Evolutionary conservation across 2,797 vertebrate genomes (phyloP), one percentile per base, ranked within the genome.

Genomic region (Pseudomugil tenellus): DNA sequence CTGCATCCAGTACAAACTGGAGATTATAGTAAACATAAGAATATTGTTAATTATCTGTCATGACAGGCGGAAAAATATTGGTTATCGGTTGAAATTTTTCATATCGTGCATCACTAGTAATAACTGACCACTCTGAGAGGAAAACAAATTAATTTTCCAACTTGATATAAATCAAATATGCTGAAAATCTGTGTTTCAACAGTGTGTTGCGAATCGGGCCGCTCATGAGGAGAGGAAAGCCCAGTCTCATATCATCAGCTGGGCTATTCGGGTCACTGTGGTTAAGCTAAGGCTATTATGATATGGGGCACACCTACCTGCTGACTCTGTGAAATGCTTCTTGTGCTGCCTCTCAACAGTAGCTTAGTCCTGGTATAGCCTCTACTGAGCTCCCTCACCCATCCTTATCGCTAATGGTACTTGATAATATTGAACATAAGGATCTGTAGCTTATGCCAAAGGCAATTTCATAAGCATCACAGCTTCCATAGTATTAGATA

Each of bases 221-320:
- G 26, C 41, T 9, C 64, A 57, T 72, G 54, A 68, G 58, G 63
- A 58, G 67, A 77, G 63, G 70, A 69, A 54, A 74, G 68, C 41
- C 64, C 35, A 1, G 59, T 65, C 65, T 70, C 26, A 34, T 71
- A 76, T 65, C 72, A 72, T 52, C 61, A 67, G 76, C 75, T 26
- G 48, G 70, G 77, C 74, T 76, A 83, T 84, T 68, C 31, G 59
- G 90, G 87, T 91, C 89, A 89, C 53, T 4, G 68, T 64, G 74
- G 80, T 86, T 89, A 63, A 89, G 87, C 82, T 90, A 89, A 91
- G 86, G 83, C 90, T 92, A 90, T 92, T 92, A 90, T 85, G 81
- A 89, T 85, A 87, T 86, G 79, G 84, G 75, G 70, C 84, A 84
- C 84, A 76, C 68, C 81, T 86, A 78, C 83, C 73, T 91, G 92